Base-by-base conservation (phyloP, 2,888 invertebrate genomes). In the Macaria liturata region DNA sequence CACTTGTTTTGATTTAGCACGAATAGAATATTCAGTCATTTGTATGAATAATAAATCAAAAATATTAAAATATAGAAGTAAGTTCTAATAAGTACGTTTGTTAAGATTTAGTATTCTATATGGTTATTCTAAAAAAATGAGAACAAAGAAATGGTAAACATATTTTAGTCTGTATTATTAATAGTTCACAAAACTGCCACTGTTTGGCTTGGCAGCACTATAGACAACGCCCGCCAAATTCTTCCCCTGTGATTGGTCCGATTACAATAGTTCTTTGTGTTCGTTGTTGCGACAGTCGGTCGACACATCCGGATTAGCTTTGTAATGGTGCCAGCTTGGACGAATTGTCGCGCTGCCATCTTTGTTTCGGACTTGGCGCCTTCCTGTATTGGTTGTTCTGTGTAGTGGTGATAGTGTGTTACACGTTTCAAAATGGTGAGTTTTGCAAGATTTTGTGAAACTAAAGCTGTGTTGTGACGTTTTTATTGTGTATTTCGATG, bases 391-490 rank as follows among this genome's bases (percentile, higher is more conserved):
- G 81, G 81, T 88, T 84, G 83, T 81, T 85, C 86, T 75, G 75
- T 83, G 78, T 85, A 84, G 84, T 88, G 74, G 84, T 85, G 80
- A 81, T 89, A 86, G 88, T 88, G 86, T 81, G 82, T 85, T 88
- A 88, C 91, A 88, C 90, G 90, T 91, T 88, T 88, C 88, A 89
- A 92, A 91, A 92, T 92, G 92, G 92, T 92, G 89, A 91, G 92
- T 90, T 91, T 88, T 88, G 75, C 88, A 88, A 91, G 91, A 87
- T 86, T 88, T 87, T 73, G 82, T 82, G 81, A 74, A 85, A 87
- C 78, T 66, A 69, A 72, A 69, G 74, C 60, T 55, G 67, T 75
- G 65, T 79, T 80, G 79, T 77, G 66, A 59, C 64, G 72, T 67
- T 82, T 75, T 84, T 77, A 73, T 71, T 74, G 80, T 84, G 82